Percentiles rank a stretch among this genome's conserved stretches.
phyloP scores from a whole-genome alignment of 2,888 invertebrate genomes.

The Norana najaformis region DNA sequence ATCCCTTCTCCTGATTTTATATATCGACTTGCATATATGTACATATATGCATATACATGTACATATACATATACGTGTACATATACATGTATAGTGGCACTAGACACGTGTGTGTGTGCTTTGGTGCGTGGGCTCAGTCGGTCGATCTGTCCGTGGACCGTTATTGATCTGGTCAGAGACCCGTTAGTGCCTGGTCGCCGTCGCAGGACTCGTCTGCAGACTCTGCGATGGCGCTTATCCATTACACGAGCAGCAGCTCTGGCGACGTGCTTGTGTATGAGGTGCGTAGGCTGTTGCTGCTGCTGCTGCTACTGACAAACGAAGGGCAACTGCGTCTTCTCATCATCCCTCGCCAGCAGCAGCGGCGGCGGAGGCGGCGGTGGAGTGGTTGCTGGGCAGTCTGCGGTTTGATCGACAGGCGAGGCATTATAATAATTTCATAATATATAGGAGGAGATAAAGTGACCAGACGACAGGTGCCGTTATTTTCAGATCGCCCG shows the following conservation, averaged over 20 bases:
- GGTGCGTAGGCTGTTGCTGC: neutral
- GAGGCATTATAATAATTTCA: neutral
- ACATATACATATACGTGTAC: too few species aligned
- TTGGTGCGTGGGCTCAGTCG: neutral
- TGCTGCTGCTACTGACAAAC: neutral
- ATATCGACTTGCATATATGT: too few species aligned
- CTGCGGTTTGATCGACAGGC: neutral
- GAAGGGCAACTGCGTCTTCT: neutral
- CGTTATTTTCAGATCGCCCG: neutral
- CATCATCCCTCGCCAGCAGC: neutral
- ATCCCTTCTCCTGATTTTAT: neutral
- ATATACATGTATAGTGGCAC: too few species aligned
- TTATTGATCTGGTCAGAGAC: constrained; percentile 5
- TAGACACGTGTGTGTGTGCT: neutral
- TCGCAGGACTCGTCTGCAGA: neutral
- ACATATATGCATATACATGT: too few species aligned
- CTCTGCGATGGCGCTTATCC: neutral
- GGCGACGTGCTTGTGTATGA: neutral
- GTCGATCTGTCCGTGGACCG: neutral
- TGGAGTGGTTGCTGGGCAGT: neutral
- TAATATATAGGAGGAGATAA: neutral
- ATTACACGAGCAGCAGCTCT: neutral
- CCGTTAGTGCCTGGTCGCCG: neutral
- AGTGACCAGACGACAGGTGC: constrained; percentile 7
- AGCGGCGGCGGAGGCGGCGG: neutral